A percentile compares a stretch with the other conserved stretches of the same genome.
These are phyloP conservation scores for Sphaerophoria rueppellii DNA, from an alignment of 2,888 invertebrate genomes.

Conservation along the genomic window DNA sequence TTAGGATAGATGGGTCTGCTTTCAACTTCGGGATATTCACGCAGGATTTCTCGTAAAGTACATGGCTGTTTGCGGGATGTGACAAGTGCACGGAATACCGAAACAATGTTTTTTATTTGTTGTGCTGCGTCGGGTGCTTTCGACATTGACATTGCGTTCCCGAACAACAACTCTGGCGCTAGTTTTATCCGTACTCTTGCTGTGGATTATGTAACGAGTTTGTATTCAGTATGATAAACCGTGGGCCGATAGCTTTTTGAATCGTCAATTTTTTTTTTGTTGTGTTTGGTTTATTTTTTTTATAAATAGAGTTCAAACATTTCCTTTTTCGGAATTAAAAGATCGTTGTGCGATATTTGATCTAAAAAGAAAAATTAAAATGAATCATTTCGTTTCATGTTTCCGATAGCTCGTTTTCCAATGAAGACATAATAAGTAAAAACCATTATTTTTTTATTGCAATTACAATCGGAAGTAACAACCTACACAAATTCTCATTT, in stretches of 20 bases:
- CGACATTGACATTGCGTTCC: slow-evolving; percentile 67
- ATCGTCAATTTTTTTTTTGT: not conserved
- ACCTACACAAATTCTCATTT: too few relatives aligned
- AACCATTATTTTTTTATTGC: too few relatives aligned
- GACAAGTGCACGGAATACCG: slow-evolving; percentile 79
- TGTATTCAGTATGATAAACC: not conserved
- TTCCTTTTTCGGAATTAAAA: not conserved
- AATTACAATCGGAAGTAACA: too few relatives aligned
- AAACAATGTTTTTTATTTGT: slow-evolving; percentile 75
- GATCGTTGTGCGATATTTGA: slow-evolving; percentile 9
- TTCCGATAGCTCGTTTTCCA: too few relatives aligned
- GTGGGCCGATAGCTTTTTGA: not conserved
- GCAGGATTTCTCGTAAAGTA: slow-evolving; percentile 80
- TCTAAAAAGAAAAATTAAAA: too few relatives aligned
- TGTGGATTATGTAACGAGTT: not conserved
- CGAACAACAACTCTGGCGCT: slow-evolving; percentile 34
- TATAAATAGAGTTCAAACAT: slow-evolving; percentile 18
- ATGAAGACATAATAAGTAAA: too few relatives aligned
- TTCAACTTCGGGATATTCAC: slow-evolving; percentile 86
- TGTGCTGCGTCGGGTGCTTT: slow-evolving; percentile 73
- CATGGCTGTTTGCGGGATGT: slow-evolving; percentile 79
- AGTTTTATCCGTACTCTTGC: not conserved
- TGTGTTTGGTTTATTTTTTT: not conserved
- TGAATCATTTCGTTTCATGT: too few relatives aligned
- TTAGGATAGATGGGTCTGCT: slow-evolving; percentile 86